A percentile compares a stretch with the other conserved stretches of the same genome.
phyloP scores from a whole-genome alignment of 2,888 invertebrate genomes.

The Lysandra bellargus region DNA sequence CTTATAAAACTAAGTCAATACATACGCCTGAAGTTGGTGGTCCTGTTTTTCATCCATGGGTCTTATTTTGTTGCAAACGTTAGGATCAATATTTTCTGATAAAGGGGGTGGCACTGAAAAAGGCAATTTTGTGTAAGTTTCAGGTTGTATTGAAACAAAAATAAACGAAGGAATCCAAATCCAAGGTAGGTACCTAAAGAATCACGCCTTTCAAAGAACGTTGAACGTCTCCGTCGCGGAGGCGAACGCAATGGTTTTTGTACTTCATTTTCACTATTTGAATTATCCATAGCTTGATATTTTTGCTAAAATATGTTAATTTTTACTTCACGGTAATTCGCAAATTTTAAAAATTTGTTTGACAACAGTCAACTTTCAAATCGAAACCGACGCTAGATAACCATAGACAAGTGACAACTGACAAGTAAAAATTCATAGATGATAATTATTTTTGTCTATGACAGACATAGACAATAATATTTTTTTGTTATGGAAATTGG shows the following conservation, averaged over 20 bases:
- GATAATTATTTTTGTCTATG: not conserved
- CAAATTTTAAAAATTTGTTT: conserved; percentile 7
- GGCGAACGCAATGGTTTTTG: conserved; percentile 63
- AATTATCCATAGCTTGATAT: conserved; percentile 57
- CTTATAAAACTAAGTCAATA: not conserved
- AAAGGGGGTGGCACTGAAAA: conserved; percentile 58
- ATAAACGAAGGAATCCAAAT: not conserved
- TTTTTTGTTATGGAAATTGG: not conserved
- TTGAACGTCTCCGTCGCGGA: conserved; percentile 67
- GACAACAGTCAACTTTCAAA: conserved; percentile 21
- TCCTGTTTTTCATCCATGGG: conserved; percentile 49
- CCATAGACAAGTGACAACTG: not conserved
- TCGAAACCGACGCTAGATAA: conserved; percentile 15
- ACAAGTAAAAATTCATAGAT: not conserved
- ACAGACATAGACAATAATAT: too few relatives aligned
- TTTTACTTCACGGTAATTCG: not conserved
- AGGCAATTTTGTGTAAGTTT: conserved; percentile 30
- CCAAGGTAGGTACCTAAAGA: conserved; percentile 48
- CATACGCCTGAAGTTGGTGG: conserved; percentile 54
- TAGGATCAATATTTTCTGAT: conserved; percentile 49
- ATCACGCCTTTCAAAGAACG: conserved; percentile 70
- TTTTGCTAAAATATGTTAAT: not conserved
- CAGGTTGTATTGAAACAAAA: not conserved
- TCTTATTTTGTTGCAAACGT: conserved; percentile 43
- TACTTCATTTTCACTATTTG: conserved; percentile 53